These are phyloP conservation scores for Thalassoma bifasciatum DNA, from an alignment of 2,113 vertebrate genomes.

Conservation along the genomic window DNA sequence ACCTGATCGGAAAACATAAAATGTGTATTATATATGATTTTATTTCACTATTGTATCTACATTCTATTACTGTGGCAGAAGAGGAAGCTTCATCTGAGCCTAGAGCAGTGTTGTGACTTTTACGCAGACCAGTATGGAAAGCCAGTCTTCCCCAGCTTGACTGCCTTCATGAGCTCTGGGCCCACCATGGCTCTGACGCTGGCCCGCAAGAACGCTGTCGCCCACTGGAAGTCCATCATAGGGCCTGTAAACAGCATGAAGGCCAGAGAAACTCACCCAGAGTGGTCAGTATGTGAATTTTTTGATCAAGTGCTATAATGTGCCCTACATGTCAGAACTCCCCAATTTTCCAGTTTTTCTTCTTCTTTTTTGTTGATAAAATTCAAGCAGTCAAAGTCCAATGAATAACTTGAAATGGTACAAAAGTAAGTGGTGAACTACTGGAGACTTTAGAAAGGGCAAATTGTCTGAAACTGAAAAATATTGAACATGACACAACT, in stretches of 20 bases:
- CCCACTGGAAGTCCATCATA: constrained; percentile 90
- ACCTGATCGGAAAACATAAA: no score
- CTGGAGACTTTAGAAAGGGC: no score
- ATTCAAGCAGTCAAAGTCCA: no score
- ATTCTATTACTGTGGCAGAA: constrained; percentile 78
- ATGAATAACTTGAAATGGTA: no score
- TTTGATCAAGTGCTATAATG: no score
- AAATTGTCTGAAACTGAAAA: no score
- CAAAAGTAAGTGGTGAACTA: no score
- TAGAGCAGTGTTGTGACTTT: constrained; percentile 96
- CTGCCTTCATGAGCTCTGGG: constrained; percentile 96
- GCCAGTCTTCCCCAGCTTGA: constrained; percentile 91
- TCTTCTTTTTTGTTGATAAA: no score
- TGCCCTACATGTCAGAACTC: no score
- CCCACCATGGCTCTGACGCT: constrained; percentile 88
- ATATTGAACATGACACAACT: no score
- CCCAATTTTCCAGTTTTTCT: no score
- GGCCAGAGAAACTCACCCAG: constrained; percentile 88
- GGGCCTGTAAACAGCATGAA: constrained; percentile 87
- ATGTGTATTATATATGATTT: neutral
- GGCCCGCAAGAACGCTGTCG: constrained; percentile 86
- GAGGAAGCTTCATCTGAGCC: constrained; percentile 89
- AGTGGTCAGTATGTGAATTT: constrained; percentile 83
- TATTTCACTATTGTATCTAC: constrained; percentile 8
- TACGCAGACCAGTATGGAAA: constrained; percentile 93